These are phyloP conservation scores for Laticauda laticaudata DNA, from an alignment of 2,113 vertebrate species.

Conservation along the genomic window DNA sequence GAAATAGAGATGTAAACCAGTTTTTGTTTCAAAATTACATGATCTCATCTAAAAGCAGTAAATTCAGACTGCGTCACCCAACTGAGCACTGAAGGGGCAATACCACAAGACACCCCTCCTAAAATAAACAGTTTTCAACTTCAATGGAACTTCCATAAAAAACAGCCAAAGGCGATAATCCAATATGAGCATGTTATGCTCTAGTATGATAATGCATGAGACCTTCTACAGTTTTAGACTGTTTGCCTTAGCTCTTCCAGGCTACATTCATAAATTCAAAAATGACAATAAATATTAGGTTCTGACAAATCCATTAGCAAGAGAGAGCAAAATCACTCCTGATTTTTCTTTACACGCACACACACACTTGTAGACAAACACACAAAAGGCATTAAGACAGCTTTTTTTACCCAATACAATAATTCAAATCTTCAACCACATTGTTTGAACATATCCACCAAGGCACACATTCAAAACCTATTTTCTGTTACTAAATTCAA, in stretches of 20 bases:
- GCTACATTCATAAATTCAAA: neutral
- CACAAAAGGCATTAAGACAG: neutral
- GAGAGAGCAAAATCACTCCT: neutral
- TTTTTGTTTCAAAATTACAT: neutral
- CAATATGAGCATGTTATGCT: neutral
- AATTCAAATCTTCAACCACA: neutral
- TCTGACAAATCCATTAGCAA: neutral
- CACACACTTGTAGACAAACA: neutral
- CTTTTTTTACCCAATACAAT: neutral
- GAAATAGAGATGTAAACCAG: neutral
- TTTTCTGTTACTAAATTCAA: neutral
- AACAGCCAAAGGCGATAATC: neutral
- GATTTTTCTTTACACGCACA: neutral
- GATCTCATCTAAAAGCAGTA: conserved; percentile 4
- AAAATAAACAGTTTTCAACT: neutral
- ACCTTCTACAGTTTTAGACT: neutral
- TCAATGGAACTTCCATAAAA: neutral
- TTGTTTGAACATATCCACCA: neutral
- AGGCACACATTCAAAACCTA: neutral
- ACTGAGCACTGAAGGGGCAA: neutral
- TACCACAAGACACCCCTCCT: neutral
- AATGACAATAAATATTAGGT: neutral
- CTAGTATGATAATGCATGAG: neutral
- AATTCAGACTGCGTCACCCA: neutral
- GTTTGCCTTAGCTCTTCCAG: neutral